Percentiles rank a stretch among this genome's conserved stretches.
Conservation (phyloP, 2,113 vertebrate genomes). For the Malurus melanocephalus region DNA sequence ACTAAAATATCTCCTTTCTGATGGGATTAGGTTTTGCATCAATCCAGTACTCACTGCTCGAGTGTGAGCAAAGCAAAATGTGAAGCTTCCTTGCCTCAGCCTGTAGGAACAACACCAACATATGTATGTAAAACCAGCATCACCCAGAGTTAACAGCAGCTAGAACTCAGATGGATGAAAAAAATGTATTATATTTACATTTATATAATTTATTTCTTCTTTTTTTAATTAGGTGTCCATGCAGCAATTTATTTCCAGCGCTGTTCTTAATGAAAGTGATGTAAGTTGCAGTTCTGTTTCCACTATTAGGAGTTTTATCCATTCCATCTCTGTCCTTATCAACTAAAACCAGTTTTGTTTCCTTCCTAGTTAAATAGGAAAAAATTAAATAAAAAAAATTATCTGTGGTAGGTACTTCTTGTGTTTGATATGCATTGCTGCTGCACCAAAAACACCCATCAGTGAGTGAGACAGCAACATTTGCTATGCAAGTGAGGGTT, state of each 20-base stretch:
- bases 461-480: neutral
- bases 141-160: neutral
- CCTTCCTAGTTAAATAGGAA: neutral
- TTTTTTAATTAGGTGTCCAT: conserved; percentile 12
- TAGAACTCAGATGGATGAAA: neutral
- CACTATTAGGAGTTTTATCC: neutral
- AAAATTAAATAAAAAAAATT: neutral
- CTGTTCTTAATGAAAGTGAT: neutral
- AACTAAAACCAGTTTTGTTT: neutral
- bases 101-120: neutral
- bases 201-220: neutral
- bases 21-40: neutral
- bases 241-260: neutral
- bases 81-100: neutral
- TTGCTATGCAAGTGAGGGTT: neutral
- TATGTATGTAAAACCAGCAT: neutral
- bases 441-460: neutral
- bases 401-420: neutral
- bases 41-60: neutral
- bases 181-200: conserved; percentile 11
- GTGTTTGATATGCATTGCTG: neutral
- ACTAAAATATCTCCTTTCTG: neutral
- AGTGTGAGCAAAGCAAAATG: neutral
- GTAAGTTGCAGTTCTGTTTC: neutral
- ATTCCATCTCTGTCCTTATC: neutral